phyloP scores from a whole-genome alignment of 1,140 invertebrate genomes.

The Ephestia elutella region DNA sequence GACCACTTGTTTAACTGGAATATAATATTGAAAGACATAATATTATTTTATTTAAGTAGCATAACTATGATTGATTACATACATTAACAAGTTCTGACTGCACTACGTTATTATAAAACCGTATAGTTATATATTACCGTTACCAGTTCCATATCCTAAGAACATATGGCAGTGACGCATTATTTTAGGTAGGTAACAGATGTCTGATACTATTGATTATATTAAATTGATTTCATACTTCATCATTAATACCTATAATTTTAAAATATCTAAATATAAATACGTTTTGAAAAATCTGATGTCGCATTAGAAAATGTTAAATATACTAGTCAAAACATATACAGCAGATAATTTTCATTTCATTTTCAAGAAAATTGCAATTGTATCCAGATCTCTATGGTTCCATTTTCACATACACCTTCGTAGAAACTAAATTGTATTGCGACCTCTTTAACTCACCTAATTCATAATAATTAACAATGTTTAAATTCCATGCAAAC shows the following conservation, averaged over 20 bases:
- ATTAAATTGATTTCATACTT: background rate
- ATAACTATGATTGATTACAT: no score
- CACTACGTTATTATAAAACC: background rate
- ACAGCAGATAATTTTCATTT: background rate
- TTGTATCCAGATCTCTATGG: no score
- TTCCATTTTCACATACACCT: background rate
- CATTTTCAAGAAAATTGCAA: background rate
- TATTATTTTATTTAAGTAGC: background rate
- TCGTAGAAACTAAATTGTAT: background rate
- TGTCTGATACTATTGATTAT: background rate
- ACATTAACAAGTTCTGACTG: no score
- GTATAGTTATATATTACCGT: background rate
- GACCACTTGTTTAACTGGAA: background rate
- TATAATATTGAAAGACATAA: background rate
- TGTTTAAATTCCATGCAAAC: no score
- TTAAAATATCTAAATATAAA: background rate
- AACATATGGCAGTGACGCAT: conserved; percentile 12
- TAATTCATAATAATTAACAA: no score
- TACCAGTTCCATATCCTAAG: background rate
- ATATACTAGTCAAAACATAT: background rate
- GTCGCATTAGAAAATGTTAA: background rate
- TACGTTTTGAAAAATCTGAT: background rate
- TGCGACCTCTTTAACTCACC: background rate
- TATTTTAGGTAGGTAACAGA: conserved; percentile 2
- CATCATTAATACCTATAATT: background rate